Percentiles rank a stretch among this genome's conserved stretches.
These are phyloP conservation scores for Brachionus koreanus DNA, from an alignment of 1,140 invertebrate species.

Conservation along the genomic window DNA sequence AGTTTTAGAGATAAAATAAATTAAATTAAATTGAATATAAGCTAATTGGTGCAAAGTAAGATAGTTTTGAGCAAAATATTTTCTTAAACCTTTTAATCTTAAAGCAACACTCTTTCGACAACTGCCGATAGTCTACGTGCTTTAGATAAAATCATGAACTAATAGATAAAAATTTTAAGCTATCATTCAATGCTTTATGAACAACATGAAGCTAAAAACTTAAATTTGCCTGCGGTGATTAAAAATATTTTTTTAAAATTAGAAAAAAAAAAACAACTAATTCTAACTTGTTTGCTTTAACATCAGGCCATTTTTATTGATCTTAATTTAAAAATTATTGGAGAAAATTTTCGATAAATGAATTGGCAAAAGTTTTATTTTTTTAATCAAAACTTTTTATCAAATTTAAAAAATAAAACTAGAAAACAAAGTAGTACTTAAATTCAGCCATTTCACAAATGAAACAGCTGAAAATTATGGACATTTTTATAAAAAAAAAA, in stretches of 20 bases:
- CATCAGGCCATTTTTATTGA: background rate
- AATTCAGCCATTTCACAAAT: too few species aligned
- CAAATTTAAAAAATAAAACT: too few species aligned
- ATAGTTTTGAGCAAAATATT: constrained; percentile 2
- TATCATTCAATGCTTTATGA: background rate
- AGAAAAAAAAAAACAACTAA: background rate
- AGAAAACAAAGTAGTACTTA: too few species aligned
- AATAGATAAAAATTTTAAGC: background rate
- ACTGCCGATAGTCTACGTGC: background rate
- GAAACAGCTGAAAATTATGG: too few species aligned
- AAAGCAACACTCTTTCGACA: background rate
- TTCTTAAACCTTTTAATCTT: constrained; percentile 15
- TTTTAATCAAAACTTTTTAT: too few species aligned
- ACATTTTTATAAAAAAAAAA: too few species aligned
- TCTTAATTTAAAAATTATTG: background rate
- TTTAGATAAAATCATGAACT: constrained; percentile 4
- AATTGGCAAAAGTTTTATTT: background rate
- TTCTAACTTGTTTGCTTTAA: background rate
- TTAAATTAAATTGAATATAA: background rate
- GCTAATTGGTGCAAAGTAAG: background rate
- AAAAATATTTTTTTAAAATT: background rate
- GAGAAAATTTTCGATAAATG: background rate
- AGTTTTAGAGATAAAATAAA: constrained; percentile 3
- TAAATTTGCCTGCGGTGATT: background rate
- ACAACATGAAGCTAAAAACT: background rate